Conservation (phyloP, 92 coral and sea anemone genomes). For the Nematostella vectensis region DNA sequence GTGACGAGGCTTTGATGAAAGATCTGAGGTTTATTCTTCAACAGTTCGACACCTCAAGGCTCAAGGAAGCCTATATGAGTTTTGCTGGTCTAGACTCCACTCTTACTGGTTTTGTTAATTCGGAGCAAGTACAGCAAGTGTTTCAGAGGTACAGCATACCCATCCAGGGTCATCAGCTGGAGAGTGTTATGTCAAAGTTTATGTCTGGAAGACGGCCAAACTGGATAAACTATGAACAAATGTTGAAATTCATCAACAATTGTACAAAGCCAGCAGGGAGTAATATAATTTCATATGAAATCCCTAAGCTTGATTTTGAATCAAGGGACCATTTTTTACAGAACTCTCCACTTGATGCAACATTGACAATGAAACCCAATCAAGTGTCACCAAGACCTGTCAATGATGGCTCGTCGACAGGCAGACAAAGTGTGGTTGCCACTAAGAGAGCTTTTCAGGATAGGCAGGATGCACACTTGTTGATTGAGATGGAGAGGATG, state of each 20-base stretch:
- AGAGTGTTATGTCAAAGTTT: conserved; percentile 35
- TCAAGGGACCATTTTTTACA: conserved; percentile 23
- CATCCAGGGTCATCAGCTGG: conserved; percentile 25
- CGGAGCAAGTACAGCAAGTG: conserved; percentile 49
- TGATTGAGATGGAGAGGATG: conserved; percentile 62
- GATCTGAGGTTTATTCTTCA: conserved; percentile 17
- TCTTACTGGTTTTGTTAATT: conserved; percentile 66
- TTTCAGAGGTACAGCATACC: conserved; percentile 53
- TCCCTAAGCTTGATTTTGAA: conserved; percentile 47
- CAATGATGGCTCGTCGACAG: conserved; percentile 29
- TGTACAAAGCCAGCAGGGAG: conserved; percentile 26
- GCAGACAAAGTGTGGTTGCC: conserved; percentile 65
- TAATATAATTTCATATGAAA: conserved; percentile 6
- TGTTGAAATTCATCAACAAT: conserved; percentile 52
- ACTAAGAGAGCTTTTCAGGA: conserved; percentile 65
- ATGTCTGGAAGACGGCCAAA: conserved; percentile 75
- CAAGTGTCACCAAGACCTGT: conserved; percentile 59
- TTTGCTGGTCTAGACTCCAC: conserved; percentile 76
- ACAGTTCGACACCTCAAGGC: conserved; percentile 42
- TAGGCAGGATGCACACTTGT: conserved; percentile 59
- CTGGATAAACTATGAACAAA: conserved; percentile 79
- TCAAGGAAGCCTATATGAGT: conserved; percentile 56
- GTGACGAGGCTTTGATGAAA: conserved; percentile 19
- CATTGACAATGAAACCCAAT: conserved; percentile 64
- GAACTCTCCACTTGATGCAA: conserved; percentile 29